A percentile compares a stretch with the other conserved stretches of the same genome.
Evolutionary conservation across 1,140 invertebrate genomes (phyloP).

Genomic region (Sipha flava): DNA sequence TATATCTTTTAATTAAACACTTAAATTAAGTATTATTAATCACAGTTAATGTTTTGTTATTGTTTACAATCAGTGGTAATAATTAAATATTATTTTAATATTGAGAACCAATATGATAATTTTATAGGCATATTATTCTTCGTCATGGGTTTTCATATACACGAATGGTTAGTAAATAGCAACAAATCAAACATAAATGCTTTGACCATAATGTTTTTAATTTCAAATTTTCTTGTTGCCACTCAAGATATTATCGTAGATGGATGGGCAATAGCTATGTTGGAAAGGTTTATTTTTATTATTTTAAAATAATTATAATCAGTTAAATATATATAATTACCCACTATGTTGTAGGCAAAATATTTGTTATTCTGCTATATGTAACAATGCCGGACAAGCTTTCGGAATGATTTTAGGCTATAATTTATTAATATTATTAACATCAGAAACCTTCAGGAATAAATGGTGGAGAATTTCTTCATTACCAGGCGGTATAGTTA

Average conservation of each 20-base stretch:
- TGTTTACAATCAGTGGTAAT: too few relatives aligned
- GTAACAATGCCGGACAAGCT: conserved; percentile 97
- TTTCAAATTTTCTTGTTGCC: conserved; percentile 90
- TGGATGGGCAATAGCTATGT: conserved; percentile 98
- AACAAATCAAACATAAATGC: conserved; percentile 63
- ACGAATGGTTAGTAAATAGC: conserved; percentile 59
- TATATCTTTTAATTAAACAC: too few relatives aligned
- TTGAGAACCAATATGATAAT: neutral
- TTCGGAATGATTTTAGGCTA: conserved; percentile 96
- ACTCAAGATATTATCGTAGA: conserved; percentile 99
- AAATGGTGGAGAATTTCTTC: conserved; percentile 72
- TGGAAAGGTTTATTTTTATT: conserved; percentile 61
- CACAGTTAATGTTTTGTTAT: too few relatives aligned
- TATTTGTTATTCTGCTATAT: conserved; percentile 96
- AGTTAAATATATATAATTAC: neutral
- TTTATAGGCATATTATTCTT: conserved; percentile 59
- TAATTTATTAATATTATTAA: conserved; percentile 92
- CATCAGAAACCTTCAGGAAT: conserved; percentile 94
- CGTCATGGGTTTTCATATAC: conserved; percentile 65
- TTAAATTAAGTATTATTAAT: too few relatives aligned
- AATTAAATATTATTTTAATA: too few relatives aligned
- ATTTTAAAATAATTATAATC: neutral
- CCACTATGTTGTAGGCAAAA: conserved; percentile 57
- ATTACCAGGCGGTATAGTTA: conserved; percentile 63
- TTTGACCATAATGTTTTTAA: conserved; percentile 80